Percentiles rank a stretch among this genome's conserved stretches.
Conservation (phyloP, 2,113 vertebrate genomes). For the Pongo abelii region DNA sequence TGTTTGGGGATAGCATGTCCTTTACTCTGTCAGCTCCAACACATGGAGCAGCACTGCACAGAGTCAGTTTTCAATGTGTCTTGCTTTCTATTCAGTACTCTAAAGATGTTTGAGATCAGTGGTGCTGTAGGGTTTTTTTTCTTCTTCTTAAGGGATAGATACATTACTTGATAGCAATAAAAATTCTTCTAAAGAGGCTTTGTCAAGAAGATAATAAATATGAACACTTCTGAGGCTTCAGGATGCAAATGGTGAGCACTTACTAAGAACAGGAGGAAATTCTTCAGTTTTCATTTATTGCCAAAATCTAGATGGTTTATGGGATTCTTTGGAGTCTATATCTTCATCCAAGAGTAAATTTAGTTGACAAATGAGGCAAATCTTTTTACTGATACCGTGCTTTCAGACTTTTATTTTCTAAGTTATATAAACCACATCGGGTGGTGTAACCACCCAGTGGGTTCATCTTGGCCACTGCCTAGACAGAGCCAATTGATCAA, state of each 20-base stretch:
- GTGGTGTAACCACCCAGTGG: neutral
- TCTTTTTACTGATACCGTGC: constrained; percentile 1
- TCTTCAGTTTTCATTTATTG: constrained; percentile 7
- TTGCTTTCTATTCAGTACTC: neutral
- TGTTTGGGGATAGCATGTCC: neutral
- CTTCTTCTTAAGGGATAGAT: neutral
- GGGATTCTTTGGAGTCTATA: neutral
- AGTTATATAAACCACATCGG: neutral
- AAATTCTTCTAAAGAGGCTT: constrained; percentile 44
- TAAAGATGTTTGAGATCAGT: neutral
- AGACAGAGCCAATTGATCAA: no score
- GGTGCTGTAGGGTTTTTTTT: neutral
- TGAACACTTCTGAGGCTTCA: constrained; percentile 1
- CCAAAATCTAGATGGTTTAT: constrained; percentile 12
- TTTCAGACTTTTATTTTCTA: neutral
- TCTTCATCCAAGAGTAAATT: constrained; percentile 46
- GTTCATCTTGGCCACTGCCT: no score
- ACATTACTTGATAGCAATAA: constrained; percentile 24
- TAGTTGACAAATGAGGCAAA: constrained; percentile 18
- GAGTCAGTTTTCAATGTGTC: neutral
- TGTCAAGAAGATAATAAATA: neutral
- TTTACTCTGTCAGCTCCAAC: neutral
- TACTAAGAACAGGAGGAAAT: neutral
- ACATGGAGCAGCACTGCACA: no score
- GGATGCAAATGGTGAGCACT: constrained; percentile 25